Base-by-base conservation (phyloP, 2,797 vertebrate species). In the Sorex maritimensis region DNA sequence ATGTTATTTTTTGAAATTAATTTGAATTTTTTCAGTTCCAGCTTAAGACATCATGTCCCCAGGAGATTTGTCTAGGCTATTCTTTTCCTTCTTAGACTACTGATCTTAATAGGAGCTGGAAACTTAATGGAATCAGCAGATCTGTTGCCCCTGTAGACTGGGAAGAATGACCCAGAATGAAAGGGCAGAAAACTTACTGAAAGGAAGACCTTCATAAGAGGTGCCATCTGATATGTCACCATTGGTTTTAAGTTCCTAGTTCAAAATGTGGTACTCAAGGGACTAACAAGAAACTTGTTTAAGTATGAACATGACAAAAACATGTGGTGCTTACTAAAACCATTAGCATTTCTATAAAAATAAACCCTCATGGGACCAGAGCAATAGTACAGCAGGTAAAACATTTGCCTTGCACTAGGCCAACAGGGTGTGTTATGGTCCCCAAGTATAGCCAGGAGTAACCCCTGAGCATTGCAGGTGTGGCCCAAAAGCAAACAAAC, bases 41-140 rank as follows among this genome's bases (percentile, higher is more conserved):
- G 24, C 6, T 63, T 69, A 73, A 12, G 23, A 92, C 75, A 4
- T 82, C 65, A 28, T 44, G 12, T 79, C 30, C 55, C 26, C 21
- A 74, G 2, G 46, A 83, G 10, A 7, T 80, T 81, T 81, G 65
- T 89, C 81, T 93, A 92, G 90, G 83, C 23, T 78, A 44, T 10
- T 79, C n/a, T 88, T 86, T 72, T 78, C 21, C 38, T 93, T 91
- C 78, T 91, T 72, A 84, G 61, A 79, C 46, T 65, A 28, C 15
- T 58, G 41, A 73, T 24, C 44, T 94, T 49, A 2, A 52, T n/a
- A 80, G 58, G n/a, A 86, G 41, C 61, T 86, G 44, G 34, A 95
- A 84, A 85, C 28, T n/a, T 9, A 58, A 65, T 23, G 17, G 14
- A 84, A 75, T 83, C 71, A 90, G 44, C 41, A 52, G 30, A 28